Evolutionary conservation across 1,140 invertebrate genomes (phyloP), one percentile per base, ranked within the genome.

Genomic region (Copidosoma floridanum): DNA sequence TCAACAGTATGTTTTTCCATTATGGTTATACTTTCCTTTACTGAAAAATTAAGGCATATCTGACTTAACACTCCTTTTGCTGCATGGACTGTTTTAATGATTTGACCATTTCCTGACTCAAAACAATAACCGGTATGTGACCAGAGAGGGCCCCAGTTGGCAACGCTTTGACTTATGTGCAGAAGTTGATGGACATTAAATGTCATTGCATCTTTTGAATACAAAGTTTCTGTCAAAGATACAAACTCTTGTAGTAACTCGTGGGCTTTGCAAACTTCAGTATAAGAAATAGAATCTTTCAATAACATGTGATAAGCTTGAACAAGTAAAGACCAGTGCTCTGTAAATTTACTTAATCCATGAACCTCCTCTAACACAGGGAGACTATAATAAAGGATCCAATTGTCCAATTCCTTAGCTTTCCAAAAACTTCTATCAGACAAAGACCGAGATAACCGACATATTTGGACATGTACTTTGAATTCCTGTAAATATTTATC

Each of bases 401-500:
- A 64, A 18, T 63, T 62, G 23, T 65, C 43, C 63, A 52, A 64
- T 14, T 57, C 63, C 14, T 52, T 56, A 1, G 61, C 57, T 61
- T 62, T 67, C 65, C 62, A 67, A 57, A 64, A 64, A 35, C 52
- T 54, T 21, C 26, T 35, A 3, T 66, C 65, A 8, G 46, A 11
- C 16, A 64, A 21, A 16, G 53, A 14, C 37, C 61, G 52, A 20
- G 35, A 6, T 29, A 61, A 47, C 16, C 61, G 8, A 40, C 11
- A 10, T 5, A 40, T 5, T 40, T n/a, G 7, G 4, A 16, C 16
- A 40, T 10, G 38, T 14, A 40, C 38, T 40, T 40, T 40, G 5
- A n/a, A 40, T 14, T 40, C 16, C n/a, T 40, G 11, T 14, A 40
- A 14, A 4, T 4, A 16, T 1, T 40, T 2, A 40, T 11, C 38